Evolutionary conservation across 2,888 invertebrate genomes (phyloP).

Genomic region (Ferdinandea cuprea): DNA sequence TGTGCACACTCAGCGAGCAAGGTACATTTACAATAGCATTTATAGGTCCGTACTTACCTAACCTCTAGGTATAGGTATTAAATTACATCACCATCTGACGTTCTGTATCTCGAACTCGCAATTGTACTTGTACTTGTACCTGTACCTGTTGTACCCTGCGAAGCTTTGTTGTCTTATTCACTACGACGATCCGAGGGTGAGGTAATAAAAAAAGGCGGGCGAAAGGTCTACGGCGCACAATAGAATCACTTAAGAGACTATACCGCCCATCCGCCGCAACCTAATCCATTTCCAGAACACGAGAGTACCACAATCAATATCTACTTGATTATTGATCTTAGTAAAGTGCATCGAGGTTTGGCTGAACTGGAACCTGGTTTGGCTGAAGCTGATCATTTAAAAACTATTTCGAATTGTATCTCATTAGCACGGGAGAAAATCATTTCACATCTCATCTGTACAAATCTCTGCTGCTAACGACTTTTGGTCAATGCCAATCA

Average conservation of each 20-base stretch:
- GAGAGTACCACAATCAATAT: not conserved
- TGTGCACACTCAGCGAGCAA: slow-evolving; percentile 8
- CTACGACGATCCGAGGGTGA: slow-evolving; percentile 7
- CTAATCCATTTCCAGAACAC: slow-evolving; percentile 18
- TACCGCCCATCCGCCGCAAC: not conserved
- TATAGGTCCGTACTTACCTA: slow-evolving; percentile 19
- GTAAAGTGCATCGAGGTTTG: slow-evolving; percentile 1
- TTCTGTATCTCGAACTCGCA: slow-evolving; percentile 21
- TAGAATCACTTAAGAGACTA: slow-evolving; percentile 56
- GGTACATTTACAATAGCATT: slow-evolving; percentile 27
- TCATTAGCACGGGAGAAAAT: slow-evolving; percentile 44
- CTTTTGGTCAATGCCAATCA: slow-evolving; percentile 47
- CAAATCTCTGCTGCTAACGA: slow-evolving; percentile 50
- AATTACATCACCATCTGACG: slow-evolving; percentile 47
- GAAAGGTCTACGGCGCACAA: slow-evolving; percentile 36
- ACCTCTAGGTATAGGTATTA: slow-evolving; percentile 37
- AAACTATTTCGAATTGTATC: slow-evolving; percentile 30
- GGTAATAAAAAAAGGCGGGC: slow-evolving; percentile 42
- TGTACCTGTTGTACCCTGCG: slow-evolving; percentile 7
- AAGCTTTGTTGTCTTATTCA: slow-evolving; percentile 1
- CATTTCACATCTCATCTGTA: slow-evolving; percentile 51
- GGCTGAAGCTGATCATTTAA: slow-evolving; percentile 9
- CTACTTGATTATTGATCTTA: slow-evolving; percentile 27
- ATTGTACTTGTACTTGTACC: no score
- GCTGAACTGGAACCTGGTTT: not conserved